Conservation (phyloP, 2,888 invertebrate species). For the Nephrotoma flavescens region DNA sequence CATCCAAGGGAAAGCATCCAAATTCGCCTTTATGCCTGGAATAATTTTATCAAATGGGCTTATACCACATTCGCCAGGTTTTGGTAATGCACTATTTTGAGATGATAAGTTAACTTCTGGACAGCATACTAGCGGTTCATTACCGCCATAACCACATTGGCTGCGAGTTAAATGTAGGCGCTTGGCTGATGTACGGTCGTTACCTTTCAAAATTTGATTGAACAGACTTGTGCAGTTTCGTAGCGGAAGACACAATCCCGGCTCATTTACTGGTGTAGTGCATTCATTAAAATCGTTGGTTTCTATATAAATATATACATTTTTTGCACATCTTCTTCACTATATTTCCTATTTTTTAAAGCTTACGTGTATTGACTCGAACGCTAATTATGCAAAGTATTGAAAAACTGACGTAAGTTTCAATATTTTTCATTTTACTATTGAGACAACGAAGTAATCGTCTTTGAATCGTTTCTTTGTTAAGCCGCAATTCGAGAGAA, state of each 20-base stretch:
- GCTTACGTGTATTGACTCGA: too few species aligned
- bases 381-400: too few species aligned
- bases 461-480: too few species aligned
- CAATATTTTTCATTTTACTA: too few species aligned
- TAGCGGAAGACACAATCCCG: constrained; percentile 25
- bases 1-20: constrained; percentile 39
- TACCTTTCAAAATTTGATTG: constrained; percentile 21
- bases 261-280: constrained; percentile 21
- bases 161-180: neutral
- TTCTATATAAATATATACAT: too few species aligned
- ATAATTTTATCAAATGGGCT: constrained; percentile 33
- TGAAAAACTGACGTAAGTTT: too few species aligned
- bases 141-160: neutral
- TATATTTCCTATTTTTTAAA: too few species aligned
- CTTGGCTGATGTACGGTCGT: neutral
- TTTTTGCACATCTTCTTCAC: too few species aligned
- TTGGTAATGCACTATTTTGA: neutral
- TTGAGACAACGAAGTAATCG: too few species aligned
- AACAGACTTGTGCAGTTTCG: constrained; percentile 23
- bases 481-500: too few species aligned
- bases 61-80: neutral
- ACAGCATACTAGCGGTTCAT: constrained; percentile 2
- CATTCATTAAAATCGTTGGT: constrained; percentile 11
- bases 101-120: neutral
- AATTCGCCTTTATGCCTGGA: constrained; percentile 37